Evolutionary conservation across 2,888 invertebrate genomes (phyloP).

Genomic region (Caenorhabditis sp.): DNA sequence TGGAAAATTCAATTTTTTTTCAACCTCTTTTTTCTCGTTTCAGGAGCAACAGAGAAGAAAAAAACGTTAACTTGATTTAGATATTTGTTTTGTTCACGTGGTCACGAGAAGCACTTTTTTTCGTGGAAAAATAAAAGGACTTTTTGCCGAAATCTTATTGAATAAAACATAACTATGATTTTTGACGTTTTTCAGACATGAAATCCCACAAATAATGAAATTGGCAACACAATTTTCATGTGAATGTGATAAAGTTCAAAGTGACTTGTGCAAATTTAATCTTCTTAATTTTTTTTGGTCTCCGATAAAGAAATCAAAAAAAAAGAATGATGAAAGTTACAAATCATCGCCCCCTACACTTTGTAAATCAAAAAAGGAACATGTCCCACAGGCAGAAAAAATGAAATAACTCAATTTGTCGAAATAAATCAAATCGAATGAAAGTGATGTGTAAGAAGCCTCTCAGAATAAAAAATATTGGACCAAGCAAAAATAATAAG

Average conservation of each 20-base stretch:
- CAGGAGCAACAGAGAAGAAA: not conserved
- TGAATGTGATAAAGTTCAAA: too few relatives aligned
- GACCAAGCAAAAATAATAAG: too few relatives aligned
- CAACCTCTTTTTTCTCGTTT: not conserved
- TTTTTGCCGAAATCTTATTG: not conserved
- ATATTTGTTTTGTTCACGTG: not conserved
- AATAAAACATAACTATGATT: not conserved
- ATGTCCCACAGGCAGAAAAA: not conserved
- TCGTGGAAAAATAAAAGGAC: not conserved
- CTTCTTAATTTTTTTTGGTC: not conserved
- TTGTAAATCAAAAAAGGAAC: not conserved
- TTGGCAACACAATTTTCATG: not conserved
- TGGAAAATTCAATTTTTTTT: constrained; percentile 5
- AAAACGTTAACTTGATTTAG: not conserved
- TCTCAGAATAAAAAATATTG: not conserved
- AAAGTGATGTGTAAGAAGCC: not conserved
- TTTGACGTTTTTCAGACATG: not conserved
- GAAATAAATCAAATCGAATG: not conserved
- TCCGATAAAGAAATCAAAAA: not conserved
- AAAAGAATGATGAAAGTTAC: not conserved
- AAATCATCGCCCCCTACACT: not conserved
- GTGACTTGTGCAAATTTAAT: not conserved
- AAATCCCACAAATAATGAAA: not conserved
- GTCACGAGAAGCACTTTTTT: not conserved
- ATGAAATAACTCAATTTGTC: not conserved